phyloP scores from a whole-genome alignment of 2,888 invertebrate species.

The Dolomedes plantarius region DNA sequence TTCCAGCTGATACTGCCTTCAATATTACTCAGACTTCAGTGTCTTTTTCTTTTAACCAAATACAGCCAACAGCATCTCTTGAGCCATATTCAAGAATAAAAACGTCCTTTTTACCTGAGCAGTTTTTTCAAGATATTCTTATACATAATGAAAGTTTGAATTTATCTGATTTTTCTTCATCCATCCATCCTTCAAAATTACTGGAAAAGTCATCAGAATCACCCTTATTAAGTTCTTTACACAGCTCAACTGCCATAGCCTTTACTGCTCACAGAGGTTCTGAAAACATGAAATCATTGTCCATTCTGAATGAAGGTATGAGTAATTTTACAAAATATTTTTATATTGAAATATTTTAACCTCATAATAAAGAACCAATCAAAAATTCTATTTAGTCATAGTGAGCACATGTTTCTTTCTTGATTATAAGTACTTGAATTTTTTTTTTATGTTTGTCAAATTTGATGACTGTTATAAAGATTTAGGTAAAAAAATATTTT shows the following conservation, averaged over 20 bases:
- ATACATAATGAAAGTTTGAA: slow-evolving; percentile 15
- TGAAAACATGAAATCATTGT: not conserved
- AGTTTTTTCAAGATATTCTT: slow-evolving; percentile 19
- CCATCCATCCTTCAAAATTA: slow-evolving; percentile 18
- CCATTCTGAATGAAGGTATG: not conserved
- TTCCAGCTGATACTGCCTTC: not conserved
- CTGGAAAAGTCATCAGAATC: slow-evolving; percentile 1
- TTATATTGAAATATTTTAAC: no score
- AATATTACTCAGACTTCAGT: slow-evolving; percentile 33
- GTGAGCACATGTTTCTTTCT: no score
- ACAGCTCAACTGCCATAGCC: not conserved
- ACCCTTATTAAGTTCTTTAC: not conserved
- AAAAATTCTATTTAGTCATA: no score
- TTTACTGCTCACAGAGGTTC: not conserved
- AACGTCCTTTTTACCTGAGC: slow-evolving; percentile 15
- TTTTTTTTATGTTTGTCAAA: no score
- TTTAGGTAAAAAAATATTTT: no score
- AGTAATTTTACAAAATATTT: no score
- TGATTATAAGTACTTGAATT: no score
- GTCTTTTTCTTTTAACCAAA: slow-evolving; percentile 11
- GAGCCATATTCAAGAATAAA: slow-evolving; percentile 15
- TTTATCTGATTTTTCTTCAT: not conserved
- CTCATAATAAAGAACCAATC: no score
- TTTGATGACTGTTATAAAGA: no score
- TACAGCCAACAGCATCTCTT: not conserved